These are phyloP conservation scores for Macrophya annulata DNA, from an alignment of 2,888 invertebrate genomes.

Conservation along the genomic window DNA sequence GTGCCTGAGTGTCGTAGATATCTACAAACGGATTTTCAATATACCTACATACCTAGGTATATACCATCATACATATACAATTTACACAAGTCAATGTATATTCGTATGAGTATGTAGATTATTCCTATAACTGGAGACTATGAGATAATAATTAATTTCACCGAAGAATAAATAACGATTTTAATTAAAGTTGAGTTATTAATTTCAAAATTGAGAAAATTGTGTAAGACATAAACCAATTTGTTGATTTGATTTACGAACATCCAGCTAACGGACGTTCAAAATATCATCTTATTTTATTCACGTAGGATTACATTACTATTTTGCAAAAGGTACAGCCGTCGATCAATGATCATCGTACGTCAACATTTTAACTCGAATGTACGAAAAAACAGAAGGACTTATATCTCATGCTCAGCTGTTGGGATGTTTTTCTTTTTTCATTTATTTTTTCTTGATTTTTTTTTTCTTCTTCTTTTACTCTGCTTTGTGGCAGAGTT, in stretches of 20 bases:
- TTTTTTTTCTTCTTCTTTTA: not conserved
- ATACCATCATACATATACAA: not conserved
- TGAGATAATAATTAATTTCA: not conserved
- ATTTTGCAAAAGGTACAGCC: not conserved
- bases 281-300: not conserved
- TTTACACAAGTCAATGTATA: not conserved
- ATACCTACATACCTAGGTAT: not conserved
- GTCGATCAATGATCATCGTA: not conserved
- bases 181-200: not conserved
- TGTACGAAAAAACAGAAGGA: not conserved
- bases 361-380: constrained; percentile 1
- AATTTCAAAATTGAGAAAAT: not conserved
- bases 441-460: not conserved
- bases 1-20: not conserved
- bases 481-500: not conserved
- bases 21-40: not conserved
- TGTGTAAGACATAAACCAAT: not conserved
- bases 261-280: not conserved
- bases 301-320: not conserved
- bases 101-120: constrained; percentile 19
- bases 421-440: not conserved
- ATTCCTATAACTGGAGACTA: not conserved
- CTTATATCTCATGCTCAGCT: constrained; percentile 10
- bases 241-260: not conserved
- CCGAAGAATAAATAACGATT: not conserved